These are phyloP conservation scores for Diglossa cyanea DNA, from an alignment of 2,797 vertebrate species.

Conservation along the genomic window DNA sequence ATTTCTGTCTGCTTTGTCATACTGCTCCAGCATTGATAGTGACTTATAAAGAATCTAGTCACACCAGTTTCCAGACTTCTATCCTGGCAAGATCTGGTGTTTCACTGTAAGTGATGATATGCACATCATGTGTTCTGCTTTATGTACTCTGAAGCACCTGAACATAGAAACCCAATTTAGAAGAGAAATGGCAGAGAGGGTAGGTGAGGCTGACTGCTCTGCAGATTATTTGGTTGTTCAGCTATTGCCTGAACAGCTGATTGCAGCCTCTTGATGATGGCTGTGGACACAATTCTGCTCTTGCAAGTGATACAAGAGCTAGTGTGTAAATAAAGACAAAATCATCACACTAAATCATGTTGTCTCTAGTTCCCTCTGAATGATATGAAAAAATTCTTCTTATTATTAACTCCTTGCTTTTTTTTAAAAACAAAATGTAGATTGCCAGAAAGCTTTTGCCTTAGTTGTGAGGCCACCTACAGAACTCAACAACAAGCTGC, in stretches of 20 bases:
- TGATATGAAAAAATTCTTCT: background rate
- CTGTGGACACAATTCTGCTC: background rate
- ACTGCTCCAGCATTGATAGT: background rate
- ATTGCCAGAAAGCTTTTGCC: conserved; percentile 93
- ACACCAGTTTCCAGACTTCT: background rate
- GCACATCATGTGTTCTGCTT: background rate
- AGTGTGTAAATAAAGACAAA: background rate
- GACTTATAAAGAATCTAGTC: background rate
- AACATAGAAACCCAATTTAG: background rate
- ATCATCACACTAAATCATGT: background rate
- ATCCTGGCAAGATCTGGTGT: background rate
- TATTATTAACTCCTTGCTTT: background rate
- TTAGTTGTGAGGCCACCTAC: conserved; percentile 94
- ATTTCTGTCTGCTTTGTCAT: background rate
- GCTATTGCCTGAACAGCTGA: background rate
- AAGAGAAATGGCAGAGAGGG: background rate
- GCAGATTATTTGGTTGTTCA: background rate
- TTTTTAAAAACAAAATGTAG: conserved; percentile 62
- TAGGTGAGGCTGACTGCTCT: background rate
- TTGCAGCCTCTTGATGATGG: background rate
- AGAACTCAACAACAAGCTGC: conserved; percentile 91
- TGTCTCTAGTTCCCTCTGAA: background rate
- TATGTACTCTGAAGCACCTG: background rate
- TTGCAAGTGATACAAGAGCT: background rate
- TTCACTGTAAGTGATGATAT: background rate